Percentiles rank a stretch among this genome's conserved stretches.
Evolutionary conservation across 2,888 invertebrate species (phyloP).

Genomic region (Sympetrum striolatum): DNA sequence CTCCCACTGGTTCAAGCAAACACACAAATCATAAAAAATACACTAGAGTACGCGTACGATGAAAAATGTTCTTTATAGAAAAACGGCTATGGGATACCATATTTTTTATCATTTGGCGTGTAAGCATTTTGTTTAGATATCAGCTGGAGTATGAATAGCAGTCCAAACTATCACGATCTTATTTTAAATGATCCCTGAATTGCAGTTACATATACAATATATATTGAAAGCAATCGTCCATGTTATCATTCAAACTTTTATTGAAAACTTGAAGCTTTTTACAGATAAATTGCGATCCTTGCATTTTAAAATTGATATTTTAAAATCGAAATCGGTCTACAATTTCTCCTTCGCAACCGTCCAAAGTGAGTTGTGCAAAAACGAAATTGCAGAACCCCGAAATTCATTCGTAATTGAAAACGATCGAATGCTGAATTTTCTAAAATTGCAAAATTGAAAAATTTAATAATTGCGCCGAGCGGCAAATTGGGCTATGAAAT

Average conservation of each 20-base stretch:
- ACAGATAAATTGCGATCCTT: neutral
- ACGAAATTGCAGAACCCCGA: neutral
- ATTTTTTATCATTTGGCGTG: neutral
- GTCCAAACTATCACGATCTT: neutral
- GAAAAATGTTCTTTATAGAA: neutral
- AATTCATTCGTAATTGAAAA: neutral
- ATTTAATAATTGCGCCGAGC: neutral
- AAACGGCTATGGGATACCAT: slow-evolving; percentile 3
- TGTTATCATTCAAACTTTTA: neutral
- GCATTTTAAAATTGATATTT: neutral
- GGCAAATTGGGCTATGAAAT: neutral
- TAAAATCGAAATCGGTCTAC: neutral
- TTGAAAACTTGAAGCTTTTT: neutral
- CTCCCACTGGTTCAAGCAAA: slow-evolving; percentile 12
- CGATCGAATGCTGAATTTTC: neutral
- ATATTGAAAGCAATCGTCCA: neutral
- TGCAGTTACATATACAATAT: neutral
- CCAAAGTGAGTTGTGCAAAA: slow-evolving; percentile 20
- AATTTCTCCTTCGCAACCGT: slow-evolving; percentile 28
- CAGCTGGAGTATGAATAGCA: neutral
- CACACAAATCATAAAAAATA: neutral
- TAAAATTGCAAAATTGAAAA: neutral
- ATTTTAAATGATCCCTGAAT: neutral
- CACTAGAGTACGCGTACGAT: neutral
- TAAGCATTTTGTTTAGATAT: neutral